phyloP scores from a whole-genome alignment of 2,888 invertebrate genomes.

The Deilephila porcellus region DNA sequence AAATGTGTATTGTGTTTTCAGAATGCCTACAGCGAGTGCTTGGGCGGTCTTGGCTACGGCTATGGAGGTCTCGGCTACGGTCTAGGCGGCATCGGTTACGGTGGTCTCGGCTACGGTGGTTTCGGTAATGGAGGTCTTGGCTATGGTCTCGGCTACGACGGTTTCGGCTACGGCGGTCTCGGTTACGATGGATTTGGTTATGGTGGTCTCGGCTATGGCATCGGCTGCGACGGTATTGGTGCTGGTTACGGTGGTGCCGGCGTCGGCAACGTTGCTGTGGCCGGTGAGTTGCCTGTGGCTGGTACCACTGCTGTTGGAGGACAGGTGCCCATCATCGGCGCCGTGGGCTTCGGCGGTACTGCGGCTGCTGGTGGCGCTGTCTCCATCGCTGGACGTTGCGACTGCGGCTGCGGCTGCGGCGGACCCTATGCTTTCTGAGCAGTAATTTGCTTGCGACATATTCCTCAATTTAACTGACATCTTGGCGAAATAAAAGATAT shows the following conservation, averaged over 20 bases:
- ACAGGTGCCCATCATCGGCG: constrained; percentile 44
- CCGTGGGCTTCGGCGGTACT: constrained; percentile 33
- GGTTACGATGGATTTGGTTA: constrained; percentile 30
- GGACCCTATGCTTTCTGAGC: constrained; percentile 32
- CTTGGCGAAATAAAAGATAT: too few species aligned
- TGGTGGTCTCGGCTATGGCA: constrained; percentile 10
- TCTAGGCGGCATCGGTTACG: constrained; percentile 11
- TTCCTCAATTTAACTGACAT: background rate
- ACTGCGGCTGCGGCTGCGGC: constrained; percentile 26
- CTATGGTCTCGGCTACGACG: constrained; percentile 11
- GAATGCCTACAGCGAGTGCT: constrained; percentile 15
- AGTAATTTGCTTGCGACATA: background rate
- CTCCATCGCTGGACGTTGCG: constrained; percentile 45
- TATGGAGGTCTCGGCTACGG: constrained; percentile 27
- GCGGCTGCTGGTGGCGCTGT: constrained; percentile 48
- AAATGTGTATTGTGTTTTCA: background rate
- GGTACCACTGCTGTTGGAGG: constrained; percentile 45
- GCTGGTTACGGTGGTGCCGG: background rate
- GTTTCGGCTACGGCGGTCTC: constrained; percentile 30
- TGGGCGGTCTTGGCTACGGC: constrained; percentile 25
- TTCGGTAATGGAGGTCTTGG: constrained; percentile 20
- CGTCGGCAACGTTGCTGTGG: constrained; percentile 37
- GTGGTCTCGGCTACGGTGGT: constrained; percentile 24
- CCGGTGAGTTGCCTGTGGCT: constrained; percentile 43
- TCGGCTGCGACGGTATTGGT: constrained; percentile 24